Evolutionary conservation across 2,888 invertebrate species (phyloP).

Genomic region (Fragum sueziense): DNA sequence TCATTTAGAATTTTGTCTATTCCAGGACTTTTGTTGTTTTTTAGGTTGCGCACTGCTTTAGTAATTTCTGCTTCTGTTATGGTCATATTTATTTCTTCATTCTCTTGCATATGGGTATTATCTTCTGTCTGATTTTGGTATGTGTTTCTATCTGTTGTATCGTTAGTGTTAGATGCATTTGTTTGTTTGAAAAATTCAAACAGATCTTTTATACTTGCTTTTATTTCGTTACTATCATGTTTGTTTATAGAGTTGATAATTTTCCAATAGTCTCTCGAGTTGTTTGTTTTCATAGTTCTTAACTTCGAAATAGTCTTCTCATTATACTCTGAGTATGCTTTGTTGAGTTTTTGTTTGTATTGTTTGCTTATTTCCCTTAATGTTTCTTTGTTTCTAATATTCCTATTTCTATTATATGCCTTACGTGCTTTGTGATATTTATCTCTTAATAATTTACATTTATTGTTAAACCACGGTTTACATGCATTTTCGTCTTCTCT

Average conservation of each 20-base stretch:
- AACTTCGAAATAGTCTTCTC: background rate
- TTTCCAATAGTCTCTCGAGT: background rate
- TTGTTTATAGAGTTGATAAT: no score
- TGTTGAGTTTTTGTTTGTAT: background rate
- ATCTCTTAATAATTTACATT: background rate
- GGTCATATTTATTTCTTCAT: background rate
- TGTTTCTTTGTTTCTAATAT: background rate
- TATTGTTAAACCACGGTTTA: slow-evolving; percentile 10
- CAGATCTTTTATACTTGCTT: no score
- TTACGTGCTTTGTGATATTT: background rate
- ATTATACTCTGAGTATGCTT: background rate
- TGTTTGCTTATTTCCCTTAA: background rate
- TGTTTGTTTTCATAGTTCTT: background rate
- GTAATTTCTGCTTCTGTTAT: background rate
- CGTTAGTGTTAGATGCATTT: no score
- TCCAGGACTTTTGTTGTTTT: background rate
- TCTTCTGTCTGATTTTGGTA: no score
- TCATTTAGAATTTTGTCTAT: background rate
- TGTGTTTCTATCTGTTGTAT: no score
- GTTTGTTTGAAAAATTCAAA: no score
- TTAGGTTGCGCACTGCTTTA: background rate
- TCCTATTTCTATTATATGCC: background rate
- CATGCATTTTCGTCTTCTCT: background rate
- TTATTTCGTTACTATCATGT: no score
- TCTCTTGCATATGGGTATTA: no score